Evolutionary conservation across 2,113 vertebrate genomes (phyloP).

Genomic region (Struthio camelus): DNA sequence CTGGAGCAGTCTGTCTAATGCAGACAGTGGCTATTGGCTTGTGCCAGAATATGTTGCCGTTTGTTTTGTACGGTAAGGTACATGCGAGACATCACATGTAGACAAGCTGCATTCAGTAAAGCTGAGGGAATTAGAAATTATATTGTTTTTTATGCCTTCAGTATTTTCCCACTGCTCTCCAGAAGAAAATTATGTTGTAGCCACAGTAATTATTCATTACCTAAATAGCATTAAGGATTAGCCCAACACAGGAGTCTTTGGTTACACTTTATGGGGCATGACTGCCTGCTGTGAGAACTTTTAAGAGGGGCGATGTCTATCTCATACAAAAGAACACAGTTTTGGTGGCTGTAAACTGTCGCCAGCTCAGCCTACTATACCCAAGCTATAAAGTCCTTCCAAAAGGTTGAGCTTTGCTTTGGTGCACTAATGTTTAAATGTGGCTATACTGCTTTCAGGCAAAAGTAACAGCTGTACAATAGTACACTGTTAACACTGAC

Average conservation of each 20-base stretch:
- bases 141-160: not conserved
- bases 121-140: not conserved
- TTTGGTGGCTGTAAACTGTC: not conserved
- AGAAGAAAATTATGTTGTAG: not conserved
- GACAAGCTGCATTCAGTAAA: not conserved
- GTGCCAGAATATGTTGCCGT: not conserved
- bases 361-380: not conserved
- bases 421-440: not conserved
- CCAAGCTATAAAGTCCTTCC: not conserved
- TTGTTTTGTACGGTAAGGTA: not conserved
- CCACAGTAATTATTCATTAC: not conserved
- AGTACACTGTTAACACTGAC: fast-evolving
- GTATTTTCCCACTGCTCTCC: not conserved
- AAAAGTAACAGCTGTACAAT: too few relatives aligned
- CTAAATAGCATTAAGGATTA: not conserved
- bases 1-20: not conserved
- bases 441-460: not conserved
- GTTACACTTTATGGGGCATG: not conserved
- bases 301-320: not conserved
- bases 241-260: not conserved
- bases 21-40: not conserved
- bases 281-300: too few relatives aligned
- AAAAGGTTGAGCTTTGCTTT: too few relatives aligned
- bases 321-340: not conserved
- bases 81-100: not conserved